A percentile compares a stretch with the other conserved stretches of the same genome.
These are phyloP conservation scores for Catocala nupta DNA, from an alignment of 2,888 invertebrate species.

Conservation along the genomic window DNA sequence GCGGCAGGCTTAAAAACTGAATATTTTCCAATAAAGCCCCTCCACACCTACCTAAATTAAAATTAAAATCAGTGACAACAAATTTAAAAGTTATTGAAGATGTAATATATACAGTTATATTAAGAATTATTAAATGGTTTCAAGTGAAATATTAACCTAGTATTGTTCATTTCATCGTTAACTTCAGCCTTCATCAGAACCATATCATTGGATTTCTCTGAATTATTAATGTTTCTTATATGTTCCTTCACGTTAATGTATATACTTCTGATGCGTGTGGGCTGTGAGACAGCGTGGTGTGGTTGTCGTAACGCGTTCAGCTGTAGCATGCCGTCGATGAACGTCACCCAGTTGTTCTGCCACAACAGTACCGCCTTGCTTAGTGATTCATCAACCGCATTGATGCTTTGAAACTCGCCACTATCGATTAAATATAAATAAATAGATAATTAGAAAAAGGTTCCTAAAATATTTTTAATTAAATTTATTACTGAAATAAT, in stretches of 20 bases:
- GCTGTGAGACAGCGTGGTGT: slow-evolving; percentile 87
- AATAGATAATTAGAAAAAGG: too few species aligned
- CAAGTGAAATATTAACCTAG: slow-evolving; percentile 36
- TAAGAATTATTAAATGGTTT: too few species aligned
- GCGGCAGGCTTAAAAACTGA: slow-evolving; percentile 41
- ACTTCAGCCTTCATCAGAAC: slow-evolving; percentile 39
- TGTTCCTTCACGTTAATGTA: slow-evolving; percentile 50
- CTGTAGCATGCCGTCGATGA: slow-evolving; percentile 94
- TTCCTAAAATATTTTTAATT: too few species aligned
- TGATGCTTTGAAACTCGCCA: slow-evolving; percentile 59
- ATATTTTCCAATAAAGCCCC: slow-evolving; percentile 56
- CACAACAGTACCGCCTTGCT: slow-evolving; percentile 80
- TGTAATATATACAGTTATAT: too few species aligned
- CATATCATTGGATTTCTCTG: slow-evolving; percentile 1
- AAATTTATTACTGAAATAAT: neutral
- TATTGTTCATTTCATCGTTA: slow-evolving; percentile 30
- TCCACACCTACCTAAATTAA: slow-evolving; percentile 57
- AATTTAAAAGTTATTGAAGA: neutral
- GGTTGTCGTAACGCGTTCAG: slow-evolving; percentile 88
- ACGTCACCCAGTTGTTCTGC: slow-evolving; percentile 93
- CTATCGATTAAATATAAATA: slow-evolving; percentile 39
- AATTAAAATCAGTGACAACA: neutral
- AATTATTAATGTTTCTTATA: neutral
- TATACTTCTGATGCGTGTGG: slow-evolving; percentile 73
- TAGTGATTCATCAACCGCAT: slow-evolving; percentile 39